Conservation (phyloP, 2,888 invertebrate genomes). For the Phyto melanocephala region DNA sequence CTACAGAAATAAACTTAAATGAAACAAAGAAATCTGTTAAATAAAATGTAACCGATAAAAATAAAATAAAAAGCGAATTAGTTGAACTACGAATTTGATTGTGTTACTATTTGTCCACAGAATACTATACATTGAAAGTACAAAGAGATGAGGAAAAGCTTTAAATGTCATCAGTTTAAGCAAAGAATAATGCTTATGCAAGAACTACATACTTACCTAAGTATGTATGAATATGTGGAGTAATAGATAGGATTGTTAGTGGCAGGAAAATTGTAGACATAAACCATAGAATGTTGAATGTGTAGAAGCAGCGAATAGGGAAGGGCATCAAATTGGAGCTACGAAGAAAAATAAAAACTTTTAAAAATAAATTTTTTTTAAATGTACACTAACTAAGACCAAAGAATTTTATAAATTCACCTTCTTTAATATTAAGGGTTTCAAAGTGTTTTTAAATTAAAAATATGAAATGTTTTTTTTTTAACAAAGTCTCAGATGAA, state of each 20-base stretch:
- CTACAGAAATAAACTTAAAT: conserved; percentile 27
- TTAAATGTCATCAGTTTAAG: conserved; percentile 54
- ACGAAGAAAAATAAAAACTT: neutral
- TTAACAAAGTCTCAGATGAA: too few relatives aligned
- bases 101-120: conserved; percentile 3
- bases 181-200: conserved; percentile 28
- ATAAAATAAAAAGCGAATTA: conserved; percentile 7
- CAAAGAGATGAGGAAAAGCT: conserved; percentile 7
- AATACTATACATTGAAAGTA: neutral
- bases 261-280: neutral
- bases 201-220: neutral
- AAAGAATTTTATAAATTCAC: too few relatives aligned
- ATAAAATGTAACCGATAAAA: conserved; percentile 38
- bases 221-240: too few relatives aligned
- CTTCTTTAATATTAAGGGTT: too few relatives aligned
- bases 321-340: neutral
- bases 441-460: too few relatives aligned
- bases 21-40: conserved; percentile 45
- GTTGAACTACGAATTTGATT: conserved; percentile 16
- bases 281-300: neutral
- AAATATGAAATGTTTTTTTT: too few relatives aligned
- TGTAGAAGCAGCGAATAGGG: neutral
- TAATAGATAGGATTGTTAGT: conserved; percentile 15
- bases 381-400: too few relatives aligned
- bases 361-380: too few relatives aligned